Base-by-base conservation (phyloP, 2,113 vertebrate species). In the Gymnobelideus leadbeateri region DNA sequence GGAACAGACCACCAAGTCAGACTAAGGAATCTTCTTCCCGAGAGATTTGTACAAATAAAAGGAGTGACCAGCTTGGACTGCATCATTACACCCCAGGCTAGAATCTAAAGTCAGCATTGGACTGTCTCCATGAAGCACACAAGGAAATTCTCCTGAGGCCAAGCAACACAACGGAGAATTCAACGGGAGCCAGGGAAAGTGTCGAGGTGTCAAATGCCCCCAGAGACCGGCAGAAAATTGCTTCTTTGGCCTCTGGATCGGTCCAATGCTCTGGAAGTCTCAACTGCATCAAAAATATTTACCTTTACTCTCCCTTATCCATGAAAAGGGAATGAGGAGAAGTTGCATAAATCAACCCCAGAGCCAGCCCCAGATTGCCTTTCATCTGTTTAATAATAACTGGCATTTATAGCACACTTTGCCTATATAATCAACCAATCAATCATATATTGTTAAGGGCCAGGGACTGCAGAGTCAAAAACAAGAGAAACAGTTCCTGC, bases 141-240 rank as follows among this genome's bases (percentile, higher is more conserved):
- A 92, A 77, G 91, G 61, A 84, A 95, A 91, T 94, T 95, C 92
- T 89, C 90, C 49, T 51, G 94, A 26, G 89, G 25, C 92, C 57
- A 9, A 19, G n/a, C n/a, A 43, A 84, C 37, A 43, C 68, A 84
- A 84, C 23, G 68, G n/a, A 84, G 68, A 43, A 21, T 43, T 43
- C 6, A 0, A 3, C 8, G 68, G 68, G 16, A 84, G 68, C 37
- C 61, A 16, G 61, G 37, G 61, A n/a, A 19, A n/a, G 68, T 8
- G 68, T 4, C 68, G 43, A 84, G 68, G n/a, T 43, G 19, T 43
- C n/a, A 43, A 23, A 8, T 8, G 5, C 7, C 16, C n/a, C 37
- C 37, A n/a, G 37, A 77, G 37, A 77, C 31, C 37, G 7, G 1
- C 14, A 43, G n/a, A n/a, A 84, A 84, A 84, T 23, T 21, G 68